phyloP scores from a whole-genome alignment of 2,113 vertebrate species.

The Tympanuchus pallidicinctus region DNA sequence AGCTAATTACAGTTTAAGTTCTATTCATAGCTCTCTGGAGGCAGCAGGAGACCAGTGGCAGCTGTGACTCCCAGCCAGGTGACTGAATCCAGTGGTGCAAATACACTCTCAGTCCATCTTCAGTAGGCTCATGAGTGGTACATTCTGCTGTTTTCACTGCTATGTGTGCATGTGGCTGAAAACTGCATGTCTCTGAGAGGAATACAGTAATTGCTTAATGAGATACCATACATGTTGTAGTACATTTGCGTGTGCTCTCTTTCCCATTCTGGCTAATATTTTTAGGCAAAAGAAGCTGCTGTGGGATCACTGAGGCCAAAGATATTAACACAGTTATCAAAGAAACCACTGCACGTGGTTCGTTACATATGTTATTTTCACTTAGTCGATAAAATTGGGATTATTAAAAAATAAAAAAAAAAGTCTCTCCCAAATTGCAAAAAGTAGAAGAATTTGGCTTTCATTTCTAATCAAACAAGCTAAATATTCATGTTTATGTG shows the following conservation, averaged over 20 bases:
- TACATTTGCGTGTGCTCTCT: not conserved
- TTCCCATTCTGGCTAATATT: not conserved
- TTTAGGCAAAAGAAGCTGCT: slow-evolving; percentile 21
- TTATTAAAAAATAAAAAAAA: not conserved
- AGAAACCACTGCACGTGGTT: not conserved
- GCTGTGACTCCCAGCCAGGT: not conserved
- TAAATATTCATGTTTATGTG: slow-evolving; percentile 87
- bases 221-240: not conserved
- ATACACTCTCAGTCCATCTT: not conserved
- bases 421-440: slow-evolving; percentile 24
- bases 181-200: not conserved
- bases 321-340: not conserved
- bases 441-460: slow-evolving; percentile 72
- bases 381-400: slow-evolving; percentile 37
- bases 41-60: not conserved
- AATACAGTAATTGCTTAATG: not conserved
- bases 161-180: not conserved
- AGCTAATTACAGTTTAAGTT: slow-evolving; percentile 11
- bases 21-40: not conserved
- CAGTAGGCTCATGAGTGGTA: not conserved
- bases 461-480: slow-evolving; percentile 81
- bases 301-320: not conserved
- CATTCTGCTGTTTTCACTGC: not conserved
- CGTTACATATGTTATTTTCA: slow-evolving; percentile 15
- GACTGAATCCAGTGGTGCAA: not conserved